phyloP scores from a whole-genome alignment of 2,888 invertebrate species.

The Drosophila hamatofila region DNA sequence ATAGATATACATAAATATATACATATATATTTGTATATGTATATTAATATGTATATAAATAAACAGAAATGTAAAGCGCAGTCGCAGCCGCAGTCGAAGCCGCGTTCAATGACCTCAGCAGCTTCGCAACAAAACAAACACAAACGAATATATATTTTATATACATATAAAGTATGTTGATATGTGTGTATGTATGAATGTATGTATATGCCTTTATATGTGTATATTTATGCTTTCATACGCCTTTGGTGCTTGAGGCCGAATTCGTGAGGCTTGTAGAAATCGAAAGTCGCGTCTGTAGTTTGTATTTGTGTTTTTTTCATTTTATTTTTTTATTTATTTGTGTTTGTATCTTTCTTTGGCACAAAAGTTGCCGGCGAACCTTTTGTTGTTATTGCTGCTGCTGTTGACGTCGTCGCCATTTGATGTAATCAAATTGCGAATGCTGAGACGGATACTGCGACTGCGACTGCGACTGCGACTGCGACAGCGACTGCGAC shows the following conservation, averaged over 20 bases:
- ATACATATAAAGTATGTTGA: conserved; percentile 1
- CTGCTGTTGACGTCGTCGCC: conserved; percentile 46
- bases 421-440: conserved; percentile 78
- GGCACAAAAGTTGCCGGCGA: conserved; percentile 44
- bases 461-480: no score
- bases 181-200: not conserved
- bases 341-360: conserved; percentile 53
- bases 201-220: conserved; percentile 17
- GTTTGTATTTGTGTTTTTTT: conserved; percentile 27
- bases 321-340: conserved; percentile 7
- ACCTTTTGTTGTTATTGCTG: conserved; percentile 16
- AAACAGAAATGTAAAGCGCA: conserved; percentile 23
- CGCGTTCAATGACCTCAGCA: conserved; percentile 60
- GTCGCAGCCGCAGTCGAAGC: conserved; percentile 33
- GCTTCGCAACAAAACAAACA: conserved; percentile 30
- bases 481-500: not conserved
- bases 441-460: conserved; percentile 42
- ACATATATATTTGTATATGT: not conserved
- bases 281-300: conserved; percentile 73
- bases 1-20: conserved; percentile 23
- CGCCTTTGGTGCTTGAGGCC: conserved; percentile 59
- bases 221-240: conserved; percentile 47
- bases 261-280: conserved; percentile 64
- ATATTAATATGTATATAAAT: not conserved
- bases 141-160: conserved; percentile 4